Evolutionary conservation across 1,140 invertebrate species (phyloP).

Genomic region (Muscidifurax raptorellus): DNA sequence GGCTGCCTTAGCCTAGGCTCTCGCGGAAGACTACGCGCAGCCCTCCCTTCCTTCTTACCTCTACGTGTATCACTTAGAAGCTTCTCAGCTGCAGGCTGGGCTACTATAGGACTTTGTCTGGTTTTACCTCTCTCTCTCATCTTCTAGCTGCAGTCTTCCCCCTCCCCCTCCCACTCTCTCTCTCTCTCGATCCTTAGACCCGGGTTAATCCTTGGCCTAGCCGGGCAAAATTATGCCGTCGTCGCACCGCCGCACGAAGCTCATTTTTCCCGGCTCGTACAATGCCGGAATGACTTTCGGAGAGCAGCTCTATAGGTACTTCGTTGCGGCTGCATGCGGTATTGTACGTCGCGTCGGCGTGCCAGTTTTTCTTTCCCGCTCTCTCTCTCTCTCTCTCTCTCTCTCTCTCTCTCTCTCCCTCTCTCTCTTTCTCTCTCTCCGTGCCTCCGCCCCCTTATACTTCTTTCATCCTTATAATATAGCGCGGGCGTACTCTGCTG

Average conservation of each 20-base stretch:
- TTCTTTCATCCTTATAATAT: slow-evolving; percentile 15
- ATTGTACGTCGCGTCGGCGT: background rate
- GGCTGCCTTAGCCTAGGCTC: background rate
- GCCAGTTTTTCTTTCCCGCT: background rate
- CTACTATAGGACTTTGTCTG: background rate
- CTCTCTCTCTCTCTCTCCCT: background rate
- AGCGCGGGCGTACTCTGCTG: no score
- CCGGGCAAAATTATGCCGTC: slow-evolving; percentile 34
- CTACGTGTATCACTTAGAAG: slow-evolving; percentile 31
- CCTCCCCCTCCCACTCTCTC: no score
- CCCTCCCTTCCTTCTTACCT: background rate
- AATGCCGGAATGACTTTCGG: slow-evolving; percentile 27
- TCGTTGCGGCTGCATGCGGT: background rate
- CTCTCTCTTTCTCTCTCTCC: slow-evolving; percentile 8
- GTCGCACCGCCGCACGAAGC: background rate
- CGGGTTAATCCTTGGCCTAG: slow-evolving; percentile 28
- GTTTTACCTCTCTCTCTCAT: background rate
- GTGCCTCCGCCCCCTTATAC: background rate
- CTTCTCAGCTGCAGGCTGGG: background rate
- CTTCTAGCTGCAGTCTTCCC: no score
- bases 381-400: background rate
- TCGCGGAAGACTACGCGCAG: no score
- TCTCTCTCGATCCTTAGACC: background rate
- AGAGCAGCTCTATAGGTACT: background rate
- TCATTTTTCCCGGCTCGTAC: slow-evolving; percentile 37